Percentiles rank a stretch among this genome's conserved stretches.
Evolutionary conservation across 2,797 vertebrate genomes (phyloP).

Genomic region (Calcarius lapponicus): DNA sequence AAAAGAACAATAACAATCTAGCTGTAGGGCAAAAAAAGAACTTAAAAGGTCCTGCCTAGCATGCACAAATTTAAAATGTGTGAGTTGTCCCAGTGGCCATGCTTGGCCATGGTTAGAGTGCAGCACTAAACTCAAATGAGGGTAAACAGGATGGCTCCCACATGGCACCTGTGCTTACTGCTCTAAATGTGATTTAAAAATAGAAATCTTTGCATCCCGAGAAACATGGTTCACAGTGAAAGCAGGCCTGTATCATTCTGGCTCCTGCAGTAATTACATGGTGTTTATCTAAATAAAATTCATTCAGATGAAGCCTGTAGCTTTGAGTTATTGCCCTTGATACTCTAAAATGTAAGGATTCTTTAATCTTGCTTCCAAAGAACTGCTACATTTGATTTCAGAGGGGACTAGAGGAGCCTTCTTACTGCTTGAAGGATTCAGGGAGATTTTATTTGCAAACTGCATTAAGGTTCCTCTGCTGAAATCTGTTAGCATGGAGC

Average conservation of each 20-base stretch:
- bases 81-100: background rate
- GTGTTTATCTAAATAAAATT: conserved; percentile 39
- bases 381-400: background rate
- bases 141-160: background rate
- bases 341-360: background rate
- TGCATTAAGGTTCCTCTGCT: background rate
- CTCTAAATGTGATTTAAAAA: conserved; percentile 20
- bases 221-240: background rate
- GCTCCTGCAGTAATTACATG: background rate
- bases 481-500: background rate
- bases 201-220: conserved; percentile 15
- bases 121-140: background rate
- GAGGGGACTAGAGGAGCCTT: background rate
- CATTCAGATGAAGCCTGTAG: conserved; percentile 17
- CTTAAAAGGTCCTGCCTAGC: background rate
- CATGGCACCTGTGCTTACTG: background rate
- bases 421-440: background rate
- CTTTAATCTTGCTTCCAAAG: background rate
- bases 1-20: background rate
- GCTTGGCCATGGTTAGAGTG: background rate
- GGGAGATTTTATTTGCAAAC: conserved; percentile 7
- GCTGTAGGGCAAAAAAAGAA: background rate
- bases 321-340: background rate
- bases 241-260: background rate
- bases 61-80: background rate